Evolutionary conservation across 1,140 invertebrate genomes (phyloP), one percentile per base, ranked within the genome.

Genomic region (Cydia fagiglandana): DNA sequence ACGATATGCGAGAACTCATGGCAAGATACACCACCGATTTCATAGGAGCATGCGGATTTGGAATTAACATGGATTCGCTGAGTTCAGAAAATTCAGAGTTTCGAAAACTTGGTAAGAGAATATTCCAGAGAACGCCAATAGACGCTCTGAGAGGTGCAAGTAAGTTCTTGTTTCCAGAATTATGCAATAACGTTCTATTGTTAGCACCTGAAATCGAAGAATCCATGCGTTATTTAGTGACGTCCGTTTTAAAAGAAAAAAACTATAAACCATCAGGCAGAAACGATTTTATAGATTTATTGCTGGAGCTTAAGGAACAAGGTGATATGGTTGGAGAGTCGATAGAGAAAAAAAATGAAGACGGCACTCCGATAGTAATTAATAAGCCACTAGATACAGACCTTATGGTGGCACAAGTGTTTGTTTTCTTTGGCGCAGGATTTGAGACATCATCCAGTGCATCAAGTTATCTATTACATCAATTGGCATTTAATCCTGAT

Each of bases 21-120:
- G 89, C 88, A 2, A 90, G 92, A 56, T 95, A 93, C 74, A 91
- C 93, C 0, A 94, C 93, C 10, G 94, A 95, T 79, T 91, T 94
- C 10, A 95, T 95, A 75, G 94, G 93, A 1, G 92, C 92, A 0
- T 94, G 93, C 74, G 94, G 93, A 7, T 95, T 95, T 85, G 95
- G 95, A 3, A 84, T 95, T 10, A 85, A 95, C 73, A 92, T 91
- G 79, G 93, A 94, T 75, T 87, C 93, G 15, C 78, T 95, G 15
- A 83, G 87, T 53, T 87, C 95, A 78, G 91, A 94, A 24, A 84
- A 94, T 50, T 92, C 91, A 5, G 87, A 93, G 74, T 94, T 95
- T 79, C 81, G 90, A 73, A 86, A 87, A 81, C 86, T 93, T 79
- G 94, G 93, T 2, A 85, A 85, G 76, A 79, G 81, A 75, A 82